Evolutionary conservation across 2,797 vertebrate genomes (phyloP).

Genomic region (Acanthurus lineatus): DNA sequence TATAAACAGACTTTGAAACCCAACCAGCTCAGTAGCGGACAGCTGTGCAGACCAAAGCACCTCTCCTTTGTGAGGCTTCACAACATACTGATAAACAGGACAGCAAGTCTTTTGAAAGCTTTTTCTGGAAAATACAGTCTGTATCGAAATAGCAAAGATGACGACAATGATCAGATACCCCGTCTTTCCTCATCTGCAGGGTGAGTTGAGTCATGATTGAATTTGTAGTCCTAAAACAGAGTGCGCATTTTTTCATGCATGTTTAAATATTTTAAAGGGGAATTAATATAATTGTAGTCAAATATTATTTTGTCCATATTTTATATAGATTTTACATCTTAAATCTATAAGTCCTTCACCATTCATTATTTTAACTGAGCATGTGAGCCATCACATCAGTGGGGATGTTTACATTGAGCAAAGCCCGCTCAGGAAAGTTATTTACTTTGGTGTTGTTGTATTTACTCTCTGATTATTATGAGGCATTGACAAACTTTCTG

Average conservation of each 20-base stretch:
- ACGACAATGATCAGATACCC: slow-evolving; percentile 83
- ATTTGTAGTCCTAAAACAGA: neutral
- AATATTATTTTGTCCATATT: neutral
- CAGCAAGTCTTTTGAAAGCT: slow-evolving; percentile 9
- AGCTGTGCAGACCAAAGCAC: slow-evolving; percentile 58
- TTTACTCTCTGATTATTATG: neutral
- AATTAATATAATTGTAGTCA: neutral
- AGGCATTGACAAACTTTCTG: slow-evolving; percentile 1
- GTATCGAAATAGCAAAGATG: slow-evolving; percentile 71
- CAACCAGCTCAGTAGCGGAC: slow-evolving; percentile 68
- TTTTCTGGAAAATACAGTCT: slow-evolving; percentile 24
- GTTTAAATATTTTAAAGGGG: slow-evolving; percentile 2
- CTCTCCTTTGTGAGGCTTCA: slow-evolving; percentile 39
- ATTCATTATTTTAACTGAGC: neutral
- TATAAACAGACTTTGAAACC: slow-evolving; percentile 71
- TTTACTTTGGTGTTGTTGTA: neutral
- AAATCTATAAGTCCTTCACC: neutral
- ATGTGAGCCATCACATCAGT: neutral
- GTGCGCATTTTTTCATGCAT: neutral
- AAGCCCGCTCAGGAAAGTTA: neutral
- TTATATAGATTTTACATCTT: neutral
- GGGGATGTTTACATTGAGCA: neutral
- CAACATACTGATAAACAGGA: slow-evolving; percentile 34
- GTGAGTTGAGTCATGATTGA: slow-evolving; percentile 71
- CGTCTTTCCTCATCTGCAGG: slow-evolving; percentile 84